Conservation (phyloP, 2,888 invertebrate genomes). For the Drosophila recens region DNA sequence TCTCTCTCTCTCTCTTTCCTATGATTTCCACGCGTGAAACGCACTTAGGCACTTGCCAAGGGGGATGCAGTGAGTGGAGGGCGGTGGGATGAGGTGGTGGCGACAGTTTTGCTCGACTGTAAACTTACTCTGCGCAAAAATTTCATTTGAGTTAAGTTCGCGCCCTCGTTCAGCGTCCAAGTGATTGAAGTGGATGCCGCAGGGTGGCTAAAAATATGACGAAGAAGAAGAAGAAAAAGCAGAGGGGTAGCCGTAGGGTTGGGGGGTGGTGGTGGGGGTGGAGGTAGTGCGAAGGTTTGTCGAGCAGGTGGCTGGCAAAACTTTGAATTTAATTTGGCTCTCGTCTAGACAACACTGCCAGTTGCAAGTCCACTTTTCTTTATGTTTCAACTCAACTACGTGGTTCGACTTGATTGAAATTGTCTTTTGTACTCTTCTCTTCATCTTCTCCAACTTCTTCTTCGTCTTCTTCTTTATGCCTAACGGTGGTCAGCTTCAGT, state of each 20-base stretch:
- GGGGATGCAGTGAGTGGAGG: background rate
- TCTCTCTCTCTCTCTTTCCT: background rate
- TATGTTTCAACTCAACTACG: constrained; percentile 62
- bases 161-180: constrained; percentile 33
- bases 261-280: background rate
- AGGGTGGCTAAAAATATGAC: constrained; percentile 33
- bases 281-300: background rate
- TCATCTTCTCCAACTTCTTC: background rate
- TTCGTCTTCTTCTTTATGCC: background rate
- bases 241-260: too few relatives aligned
- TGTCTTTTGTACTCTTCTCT: constrained; percentile 11
- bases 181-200: constrained; percentile 55
- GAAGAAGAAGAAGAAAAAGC: background rate
- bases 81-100: background rate
- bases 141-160: constrained; percentile 60
- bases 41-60: constrained; percentile 30
- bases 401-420: constrained; percentile 68
- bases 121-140: constrained; percentile 59
- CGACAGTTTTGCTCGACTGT: constrained; percentile 16
- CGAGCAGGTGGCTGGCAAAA: constrained; percentile 49
- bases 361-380: constrained; percentile 35
- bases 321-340: constrained; percentile 71
- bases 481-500: constrained; percentile 11
- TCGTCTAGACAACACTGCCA: constrained; percentile 66
- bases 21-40: background rate